phyloP scores from a whole-genome alignment of 2,113 vertebrate species.

The Sitta europaea region DNA sequence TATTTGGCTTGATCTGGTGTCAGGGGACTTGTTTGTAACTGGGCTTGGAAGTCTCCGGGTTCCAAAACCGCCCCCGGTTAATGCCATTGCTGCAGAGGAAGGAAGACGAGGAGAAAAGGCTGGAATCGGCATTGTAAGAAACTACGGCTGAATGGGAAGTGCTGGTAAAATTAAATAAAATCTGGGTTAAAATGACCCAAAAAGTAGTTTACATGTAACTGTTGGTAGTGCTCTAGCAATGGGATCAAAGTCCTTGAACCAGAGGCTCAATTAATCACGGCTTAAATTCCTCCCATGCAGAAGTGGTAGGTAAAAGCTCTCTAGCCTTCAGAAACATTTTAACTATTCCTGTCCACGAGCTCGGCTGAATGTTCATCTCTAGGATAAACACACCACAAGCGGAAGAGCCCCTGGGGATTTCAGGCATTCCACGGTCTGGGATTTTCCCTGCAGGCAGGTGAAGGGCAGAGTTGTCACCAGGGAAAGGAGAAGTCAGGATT shows the following conservation, averaged over 20 bases:
- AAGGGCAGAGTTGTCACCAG: background rate
- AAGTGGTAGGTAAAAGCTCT: constrained; percentile 1
- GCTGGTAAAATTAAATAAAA: background rate
- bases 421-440: background rate
- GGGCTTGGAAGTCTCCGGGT: background rate
- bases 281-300: background rate
- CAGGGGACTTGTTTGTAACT: background rate
- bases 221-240: background rate
- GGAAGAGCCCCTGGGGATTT: background rate
- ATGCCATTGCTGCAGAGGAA: background rate
- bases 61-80: background rate
- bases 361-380: background rate
- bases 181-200: background rate
- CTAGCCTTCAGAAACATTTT: background rate
- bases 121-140: background rate
- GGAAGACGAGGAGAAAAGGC: background rate
- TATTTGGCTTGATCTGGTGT: background rate
- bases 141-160: background rate
- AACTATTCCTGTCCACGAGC: background rate
- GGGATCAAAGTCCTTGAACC: background rate
- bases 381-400: background rate
- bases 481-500: background rate
- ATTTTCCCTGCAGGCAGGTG: background rate
- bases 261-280: background rate
- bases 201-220: background rate